Conservation (phyloP, 2,113 vertebrate genomes). For the Anseranas semipalmata region DNA sequence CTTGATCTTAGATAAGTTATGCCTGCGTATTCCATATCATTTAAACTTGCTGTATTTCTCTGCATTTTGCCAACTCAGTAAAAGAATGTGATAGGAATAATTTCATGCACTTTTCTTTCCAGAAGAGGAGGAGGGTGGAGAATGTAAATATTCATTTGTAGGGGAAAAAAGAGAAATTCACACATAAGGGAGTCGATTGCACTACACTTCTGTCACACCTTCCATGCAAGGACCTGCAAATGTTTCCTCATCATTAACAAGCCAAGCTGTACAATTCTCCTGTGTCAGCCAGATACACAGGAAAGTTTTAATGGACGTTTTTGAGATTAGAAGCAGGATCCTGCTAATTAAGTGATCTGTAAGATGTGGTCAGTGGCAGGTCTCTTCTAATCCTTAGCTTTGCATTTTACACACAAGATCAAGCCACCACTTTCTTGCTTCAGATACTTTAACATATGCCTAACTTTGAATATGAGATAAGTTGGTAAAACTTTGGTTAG, state of each 20-base stretch:
- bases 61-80: conserved; percentile 18
- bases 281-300: fast-evolving
- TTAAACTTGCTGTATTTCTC: conserved; percentile 5
- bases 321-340: background rate
- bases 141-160: conserved; percentile 10
- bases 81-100: background rate
- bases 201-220: background rate
- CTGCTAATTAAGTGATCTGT: background rate
- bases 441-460: background rate
- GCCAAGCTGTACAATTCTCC: background rate
- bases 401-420: background rate
- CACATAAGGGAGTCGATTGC: background rate
- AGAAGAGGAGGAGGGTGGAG: background rate
- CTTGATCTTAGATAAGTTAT: conserved; percentile 40
- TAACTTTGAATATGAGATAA: background rate
- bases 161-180: background rate
- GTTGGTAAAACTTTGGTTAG: background rate
- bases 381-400: background rate
- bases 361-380: background rate
- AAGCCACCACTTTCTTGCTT: background rate
- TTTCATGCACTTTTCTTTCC: conserved; percentile 10
- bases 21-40: background rate
- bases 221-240: background rate
- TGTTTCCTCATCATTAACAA: background rate
- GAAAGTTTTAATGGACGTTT: background rate